Conservation (phyloP, 1,140 invertebrate species). For the Atta colombica region DNA sequence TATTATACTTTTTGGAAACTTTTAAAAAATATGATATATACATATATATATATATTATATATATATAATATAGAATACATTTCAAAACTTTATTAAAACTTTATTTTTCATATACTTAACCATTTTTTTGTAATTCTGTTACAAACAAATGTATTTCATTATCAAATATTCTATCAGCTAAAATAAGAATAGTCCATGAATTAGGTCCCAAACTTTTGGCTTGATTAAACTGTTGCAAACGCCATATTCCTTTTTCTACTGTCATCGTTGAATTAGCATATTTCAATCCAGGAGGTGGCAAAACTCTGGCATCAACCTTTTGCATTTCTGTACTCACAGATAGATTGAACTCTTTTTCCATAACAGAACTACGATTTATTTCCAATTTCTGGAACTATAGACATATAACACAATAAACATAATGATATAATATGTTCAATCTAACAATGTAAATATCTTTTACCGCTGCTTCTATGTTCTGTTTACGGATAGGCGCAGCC, state of each 20-base stretch:
- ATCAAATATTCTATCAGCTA: constrained; percentile 28
- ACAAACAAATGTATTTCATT: not conserved
- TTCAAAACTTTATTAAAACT: not conserved
- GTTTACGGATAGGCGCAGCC: constrained; percentile 87
- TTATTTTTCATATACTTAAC: constrained; percentile 38
- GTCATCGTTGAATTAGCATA: constrained; percentile 66
- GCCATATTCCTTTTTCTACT: constrained; percentile 86
- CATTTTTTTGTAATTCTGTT: fast-evolving
- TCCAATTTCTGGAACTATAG: constrained; percentile 78
- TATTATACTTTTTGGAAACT: not conserved
- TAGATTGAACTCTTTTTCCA: constrained; percentile 88
- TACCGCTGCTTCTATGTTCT: constrained; percentile 89
- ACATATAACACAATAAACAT: constrained; percentile 30
- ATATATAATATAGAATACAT: not conserved
- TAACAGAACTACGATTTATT: constrained; percentile 85
- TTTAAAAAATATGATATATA: too few species aligned
- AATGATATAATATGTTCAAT: not conserved
- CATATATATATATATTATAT: too few species aligned
- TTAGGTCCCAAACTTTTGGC: constrained; percentile 58
- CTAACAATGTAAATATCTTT: constrained; percentile 54
- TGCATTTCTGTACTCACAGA: constrained; percentile 87
- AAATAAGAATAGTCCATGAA: constrained; percentile 85
- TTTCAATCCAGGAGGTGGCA: constrained; percentile 87
- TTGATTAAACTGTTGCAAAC: constrained; percentile 78
- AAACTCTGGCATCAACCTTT: constrained; percentile 87